These are phyloP conservation scores for Nemapogon koenigi DNA, from an alignment of 2,888 invertebrate genomes.

Conservation along the genomic window DNA sequence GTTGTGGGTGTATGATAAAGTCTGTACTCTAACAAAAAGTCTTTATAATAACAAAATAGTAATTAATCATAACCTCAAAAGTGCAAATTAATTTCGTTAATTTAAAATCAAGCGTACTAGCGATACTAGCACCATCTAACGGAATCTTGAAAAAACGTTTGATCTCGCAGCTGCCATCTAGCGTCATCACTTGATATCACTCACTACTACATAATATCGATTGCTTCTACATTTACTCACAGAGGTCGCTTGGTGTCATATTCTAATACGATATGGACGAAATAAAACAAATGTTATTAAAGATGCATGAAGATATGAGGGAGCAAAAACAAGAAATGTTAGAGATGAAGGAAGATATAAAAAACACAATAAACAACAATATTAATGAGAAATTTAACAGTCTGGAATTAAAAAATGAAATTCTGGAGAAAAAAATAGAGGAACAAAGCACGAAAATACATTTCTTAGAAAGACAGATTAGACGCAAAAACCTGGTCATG, in stretches of 20 bases:
- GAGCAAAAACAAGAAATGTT: constrained; percentile 1
- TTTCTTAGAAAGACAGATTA: constrained; percentile 7
- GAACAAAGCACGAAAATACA: constrained; percentile 9
- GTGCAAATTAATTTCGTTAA: neutral
- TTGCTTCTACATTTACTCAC: neutral
- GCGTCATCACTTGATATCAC: neutral
- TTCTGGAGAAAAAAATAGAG: constrained; percentile 10
- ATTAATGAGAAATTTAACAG: constrained; percentile 10
- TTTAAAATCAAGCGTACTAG: neutral
- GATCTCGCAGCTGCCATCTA: neutral
- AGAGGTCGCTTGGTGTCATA: neutral
- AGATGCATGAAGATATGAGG: neutral
- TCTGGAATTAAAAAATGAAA: constrained; percentile 9
- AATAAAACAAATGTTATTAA: constrained; percentile 1
- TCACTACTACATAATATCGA: neutral
- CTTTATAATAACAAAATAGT: neutral
- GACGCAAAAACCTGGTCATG: constrained; percentile 11
- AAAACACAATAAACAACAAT: too few relatives aligned
- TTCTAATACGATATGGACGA: neutral
- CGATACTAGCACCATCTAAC: neutral
- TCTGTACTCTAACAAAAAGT: neutral
- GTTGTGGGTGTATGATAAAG: neutral
- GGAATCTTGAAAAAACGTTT: neutral
- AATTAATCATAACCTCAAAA: neutral
- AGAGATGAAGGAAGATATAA: constrained; percentile 3